These are phyloP conservation scores for Cardinalis cardinalis DNA, from an alignment of 2,113 vertebrate genomes.

Conservation along the genomic window DNA sequence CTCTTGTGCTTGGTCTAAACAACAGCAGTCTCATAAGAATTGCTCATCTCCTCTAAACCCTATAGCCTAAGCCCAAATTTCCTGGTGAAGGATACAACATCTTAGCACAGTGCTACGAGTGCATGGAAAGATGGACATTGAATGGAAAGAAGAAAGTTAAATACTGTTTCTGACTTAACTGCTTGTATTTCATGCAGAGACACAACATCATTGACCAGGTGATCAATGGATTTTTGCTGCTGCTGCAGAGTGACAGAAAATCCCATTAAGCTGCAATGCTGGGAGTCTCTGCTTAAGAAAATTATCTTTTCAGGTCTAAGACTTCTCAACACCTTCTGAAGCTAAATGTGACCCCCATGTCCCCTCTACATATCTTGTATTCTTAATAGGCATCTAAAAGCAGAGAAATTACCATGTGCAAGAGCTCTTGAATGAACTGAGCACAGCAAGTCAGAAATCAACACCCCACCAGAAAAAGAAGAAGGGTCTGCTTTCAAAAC, in stretches of 20 bases:
- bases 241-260: not conserved
- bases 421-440: not conserved
- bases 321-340: not conserved
- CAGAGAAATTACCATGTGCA: not conserved
- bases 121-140: not conserved
- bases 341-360: not conserved
- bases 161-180: not conserved
- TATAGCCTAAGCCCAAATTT: not conserved
- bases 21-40: not conserved
- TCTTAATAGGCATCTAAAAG: not conserved
- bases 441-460: not conserved
- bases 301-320: not conserved
- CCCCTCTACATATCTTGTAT: not conserved
- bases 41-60: not conserved
- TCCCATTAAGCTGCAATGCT: not conserved
- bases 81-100: not conserved
- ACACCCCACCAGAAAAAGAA: accelerated
- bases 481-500: not conserved
- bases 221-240: not conserved
- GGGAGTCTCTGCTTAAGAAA: not conserved
- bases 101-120: not conserved
- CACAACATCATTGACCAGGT: not conserved
- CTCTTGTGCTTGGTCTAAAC: not conserved
- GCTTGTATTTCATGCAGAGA: not conserved
- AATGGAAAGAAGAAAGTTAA: not conserved